Percentiles rank a stretch among this genome's conserved stretches.
These are phyloP conservation scores for Marisa cornuarietis DNA, from an alignment of 1,140 invertebrate genomes.

Conservation along the genomic window DNA sequence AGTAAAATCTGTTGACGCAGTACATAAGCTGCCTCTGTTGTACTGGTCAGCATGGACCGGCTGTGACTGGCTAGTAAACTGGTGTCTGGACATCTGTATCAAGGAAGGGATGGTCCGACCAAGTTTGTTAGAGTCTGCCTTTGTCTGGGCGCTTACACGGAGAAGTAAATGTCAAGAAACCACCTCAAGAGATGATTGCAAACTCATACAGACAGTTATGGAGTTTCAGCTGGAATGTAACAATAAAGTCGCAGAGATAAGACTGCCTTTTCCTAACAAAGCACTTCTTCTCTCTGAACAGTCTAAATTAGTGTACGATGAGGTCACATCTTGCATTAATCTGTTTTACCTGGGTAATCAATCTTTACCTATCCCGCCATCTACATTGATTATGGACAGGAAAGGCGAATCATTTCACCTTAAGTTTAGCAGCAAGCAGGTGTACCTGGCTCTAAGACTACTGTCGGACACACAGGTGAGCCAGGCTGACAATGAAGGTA, in stretches of 20 bases:
- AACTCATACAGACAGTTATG: not conserved
- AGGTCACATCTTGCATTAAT: not conserved
- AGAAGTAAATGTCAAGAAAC: not conserved
- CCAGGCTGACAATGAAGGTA: not conserved
- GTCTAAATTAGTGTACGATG: not conserved
- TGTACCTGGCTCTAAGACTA: not conserved
- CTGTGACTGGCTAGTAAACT: not conserved
- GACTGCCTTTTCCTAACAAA: not conserved
- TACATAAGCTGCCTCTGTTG: not conserved
- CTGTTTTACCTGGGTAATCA: not conserved
- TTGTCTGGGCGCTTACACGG: not conserved
- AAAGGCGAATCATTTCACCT: not conserved
- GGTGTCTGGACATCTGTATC: not conserved
- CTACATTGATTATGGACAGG: not conserved
- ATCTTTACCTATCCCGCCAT: not conserved
- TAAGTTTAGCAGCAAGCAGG: not conserved
- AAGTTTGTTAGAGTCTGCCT: not conserved
- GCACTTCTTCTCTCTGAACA: not conserved
- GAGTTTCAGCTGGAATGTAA: not conserved
- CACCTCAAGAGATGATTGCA: not conserved
- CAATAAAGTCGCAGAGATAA: not conserved
- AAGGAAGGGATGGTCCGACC: not conserved
- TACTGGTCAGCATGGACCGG: not conserved
- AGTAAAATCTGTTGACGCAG: not conserved
- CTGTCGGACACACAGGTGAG: not conserved